Base-by-base conservation (phyloP, 2,888 invertebrate genomes). In the Gandaritis pyraliata region DNA sequence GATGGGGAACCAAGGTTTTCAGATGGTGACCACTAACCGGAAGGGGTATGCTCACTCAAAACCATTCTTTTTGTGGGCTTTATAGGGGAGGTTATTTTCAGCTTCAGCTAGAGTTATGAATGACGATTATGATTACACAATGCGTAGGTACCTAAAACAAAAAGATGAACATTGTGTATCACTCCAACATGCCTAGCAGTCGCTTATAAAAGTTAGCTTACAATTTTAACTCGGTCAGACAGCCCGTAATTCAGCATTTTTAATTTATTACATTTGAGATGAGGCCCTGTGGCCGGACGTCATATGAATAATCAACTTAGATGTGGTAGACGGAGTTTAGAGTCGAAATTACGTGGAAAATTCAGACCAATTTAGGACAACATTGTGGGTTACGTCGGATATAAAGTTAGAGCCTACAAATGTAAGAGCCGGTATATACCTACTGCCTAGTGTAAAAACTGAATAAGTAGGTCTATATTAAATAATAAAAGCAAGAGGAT, bases 261-360 rank as follows among this genome's bases (percentile, higher is more conserved):
- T 68, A 68, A 68, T 68, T 65, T 65, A 68, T 65, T 51, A 63
- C 63, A 56, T 49, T 55, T 52, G 51, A 43, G 50, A 60, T 63
- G 58, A 61, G 54, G 46, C 59, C 56, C 54, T 12, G 29, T 49
- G 29, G 51, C 48, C 52, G 60, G 66, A 58, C 48, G 61, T 58
- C 39, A 36, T 57, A 18, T 60, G 62, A 58, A 64, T 68, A 64
- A 68, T 64, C 61, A 64, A 59, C 61, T 52, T 51, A 36, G 64
- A 61, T 58, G 62, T 58, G 64, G 51, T 43, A 18, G 36, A 30
- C 29, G 16, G 45, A 53, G 48, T 52, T 46, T 23, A 36, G 38
- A 49, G 36, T 30, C 49, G 41, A 48, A 58, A 54, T 58, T 36
- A 52, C 43, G 56, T 47, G 47, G 36, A 38, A 57, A 41, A 30